Base-by-base conservation (phyloP, 2,888 invertebrate genomes). In the Cabera pusaria region DNA sequence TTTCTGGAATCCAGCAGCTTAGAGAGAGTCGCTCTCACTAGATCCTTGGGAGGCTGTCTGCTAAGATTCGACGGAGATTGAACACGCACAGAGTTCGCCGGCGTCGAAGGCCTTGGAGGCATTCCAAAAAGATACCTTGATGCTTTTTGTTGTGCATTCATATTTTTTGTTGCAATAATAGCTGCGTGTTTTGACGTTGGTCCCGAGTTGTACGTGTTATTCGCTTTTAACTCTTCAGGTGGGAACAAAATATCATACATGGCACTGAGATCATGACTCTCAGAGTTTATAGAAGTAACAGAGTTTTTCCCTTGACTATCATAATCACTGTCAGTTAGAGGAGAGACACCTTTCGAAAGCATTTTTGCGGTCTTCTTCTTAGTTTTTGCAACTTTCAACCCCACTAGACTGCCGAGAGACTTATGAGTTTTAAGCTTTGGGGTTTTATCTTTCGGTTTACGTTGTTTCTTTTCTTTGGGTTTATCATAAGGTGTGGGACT, bases 271-370 rank as follows among this genome's bases (percentile, higher is more conserved):
- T n/a, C n/a, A n/a, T n/a, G n/a, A 1, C 49, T 57, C 41, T 73
- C 75, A 0, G 73, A 69, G 21, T 61, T 59, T 2, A 63, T 3
- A 1, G 74, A 69, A 18, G 59, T 52, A 6, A 70, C 24, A 0
- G 75, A 76, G 1, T 63, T 64, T 29, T 75, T 79, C n/a, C 65
- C 72, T 63, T 77, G 81, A 33, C 70, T 79, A 10, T 74, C 75
- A 9, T 66, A 69, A 44, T 76, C 76, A 38, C 70, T 78, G 22
- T 74, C 72, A 22, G 59, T 63, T 1, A 67, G 26, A n/a, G 57
- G 38, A 11, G 33, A 32, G 1, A 38, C 24, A 17, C 26, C 40
- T 23, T 36, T 50, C 2, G 18, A 37, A 3, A 2, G 18, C 26
- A 22, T 6, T 3, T 33, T 38, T n/a, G 45, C 43, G n/a, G 35